Evolutionary conservation across 1,140 invertebrate genomes (phyloP), one percentile per base, ranked within the genome.

Genomic region (Stenopsyche tienmushanensis): DNA sequence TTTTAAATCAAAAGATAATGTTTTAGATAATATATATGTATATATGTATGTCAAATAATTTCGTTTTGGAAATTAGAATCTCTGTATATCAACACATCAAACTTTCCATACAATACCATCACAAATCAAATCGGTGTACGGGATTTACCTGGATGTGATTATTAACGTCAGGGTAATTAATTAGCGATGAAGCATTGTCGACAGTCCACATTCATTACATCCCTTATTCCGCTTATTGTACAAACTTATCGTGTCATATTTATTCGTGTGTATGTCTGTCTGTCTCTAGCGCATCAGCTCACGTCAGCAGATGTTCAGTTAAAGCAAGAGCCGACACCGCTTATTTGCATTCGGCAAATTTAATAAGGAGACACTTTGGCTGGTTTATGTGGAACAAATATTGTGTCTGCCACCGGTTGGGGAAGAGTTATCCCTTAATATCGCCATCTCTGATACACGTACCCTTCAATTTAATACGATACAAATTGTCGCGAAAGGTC

Each of bases 341-440:
- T 17, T 53, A 60, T 69, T 69, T 69, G 47, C 59, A 69, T 69
- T 62, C 29, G 59, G 54, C 64, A 60, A 69, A 69, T 69, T 69
- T 69, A 69, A 69, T 69, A 69, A 63, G 67, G 64, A 59, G 64
- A 45, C 67, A 49, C 47, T 44, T n/a, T 52, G 49, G 55, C 23
- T 29, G 62, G 63, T 69, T 69, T 58, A 65, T 64, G 34, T 26
- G 67, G 60, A 59, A 63, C 64, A 69, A 63, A 69, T 69, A 69
- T 49, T 44, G 44, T 10, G 67, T 66, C 44, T 49, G 17, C n/a
- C 17, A 39, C 57, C 53, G 44, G 23, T n/a, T 47, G 63, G 39
- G 15, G 15, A 3, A 42, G 2, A n/a, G n/a, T n/a, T n/a, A n/a
- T n/a, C n/a, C n/a, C n/a, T n/a, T n/a, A n/a, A n/a, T n/a, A n/a